Conservation (phyloP, 2,113 vertebrate genomes). For the Marmota monax region DNA sequence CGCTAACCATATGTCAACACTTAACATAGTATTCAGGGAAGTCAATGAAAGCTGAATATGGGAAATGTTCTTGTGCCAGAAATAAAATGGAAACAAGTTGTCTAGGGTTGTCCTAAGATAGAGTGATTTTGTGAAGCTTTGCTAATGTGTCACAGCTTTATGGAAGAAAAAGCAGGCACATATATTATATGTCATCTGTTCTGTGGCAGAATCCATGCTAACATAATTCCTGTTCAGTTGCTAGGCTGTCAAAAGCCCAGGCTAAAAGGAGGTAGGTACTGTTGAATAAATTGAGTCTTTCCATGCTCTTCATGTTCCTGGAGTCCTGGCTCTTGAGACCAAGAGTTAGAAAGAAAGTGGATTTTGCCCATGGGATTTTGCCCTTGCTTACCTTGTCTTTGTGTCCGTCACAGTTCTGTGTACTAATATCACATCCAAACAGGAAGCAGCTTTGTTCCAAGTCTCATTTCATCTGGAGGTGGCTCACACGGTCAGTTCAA, state of each 20-base stretch:
- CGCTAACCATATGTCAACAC: not conserved
- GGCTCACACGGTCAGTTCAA: not conserved
- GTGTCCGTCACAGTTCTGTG: not conserved
- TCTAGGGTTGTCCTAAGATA: slow-evolving; percentile 22
- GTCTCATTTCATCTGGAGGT: not conserved
- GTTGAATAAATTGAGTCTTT: not conserved
- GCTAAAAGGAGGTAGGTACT: not conserved
- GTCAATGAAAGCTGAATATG: slow-evolving; percentile 30
- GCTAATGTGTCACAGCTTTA: slow-evolving; percentile 7
- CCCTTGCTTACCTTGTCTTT: not conserved
- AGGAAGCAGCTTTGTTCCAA: not conserved
- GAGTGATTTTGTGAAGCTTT: slow-evolving; percentile 49
- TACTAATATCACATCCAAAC: not conserved
- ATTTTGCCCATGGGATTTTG: not conserved
- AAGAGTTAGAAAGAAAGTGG: not conserved
- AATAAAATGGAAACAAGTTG: slow-evolving; percentile 50
- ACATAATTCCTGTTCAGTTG: not conserved
- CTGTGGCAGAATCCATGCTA: not conserved
- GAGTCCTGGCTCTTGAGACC: not conserved
- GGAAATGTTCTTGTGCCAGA: slow-evolving; percentile 40
- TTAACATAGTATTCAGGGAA: slow-evolving; percentile 36
- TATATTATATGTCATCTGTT: slow-evolving; percentile 25
- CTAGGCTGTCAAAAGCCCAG: slow-evolving; percentile 48
- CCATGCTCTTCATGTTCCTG: not conserved
- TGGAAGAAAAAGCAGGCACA: slow-evolving; percentile 26